These are phyloP conservation scores for Penaeus indicus DNA, from an alignment of 1,140 invertebrate genomes.

Conservation along the genomic window DNA sequence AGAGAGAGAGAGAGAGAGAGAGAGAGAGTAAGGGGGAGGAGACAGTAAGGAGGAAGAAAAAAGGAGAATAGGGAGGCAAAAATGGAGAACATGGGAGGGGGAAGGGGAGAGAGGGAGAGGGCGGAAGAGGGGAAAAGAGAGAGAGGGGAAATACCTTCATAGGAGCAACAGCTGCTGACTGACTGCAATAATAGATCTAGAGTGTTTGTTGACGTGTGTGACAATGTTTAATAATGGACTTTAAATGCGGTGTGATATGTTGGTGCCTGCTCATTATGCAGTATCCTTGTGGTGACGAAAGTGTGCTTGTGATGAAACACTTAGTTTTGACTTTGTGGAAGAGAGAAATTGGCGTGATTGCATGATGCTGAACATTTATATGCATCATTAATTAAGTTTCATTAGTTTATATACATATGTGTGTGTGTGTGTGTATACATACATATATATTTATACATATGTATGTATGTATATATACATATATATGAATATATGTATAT, in stretches of 20 bases:
- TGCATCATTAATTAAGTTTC: neutral
- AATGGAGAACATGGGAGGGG: neutral
- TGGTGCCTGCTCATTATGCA: too few relatives aligned
- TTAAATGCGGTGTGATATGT: too few relatives aligned
- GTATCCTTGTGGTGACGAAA: too few relatives aligned
- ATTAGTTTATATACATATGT: conserved; percentile 18
- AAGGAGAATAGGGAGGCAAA: neutral
- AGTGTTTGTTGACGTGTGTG: too few relatives aligned
- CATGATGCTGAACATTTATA: neutral
- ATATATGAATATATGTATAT: neutral
- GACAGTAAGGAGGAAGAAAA: neutral
- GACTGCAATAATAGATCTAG: too few relatives aligned
- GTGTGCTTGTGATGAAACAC: too few relatives aligned
- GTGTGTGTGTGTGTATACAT: neutral
- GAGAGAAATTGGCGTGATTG: too few relatives aligned
- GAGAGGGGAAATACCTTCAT: neutral
- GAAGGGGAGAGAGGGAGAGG: neutral
- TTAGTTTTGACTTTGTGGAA: too few relatives aligned
- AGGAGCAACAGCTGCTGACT: too few relatives aligned
- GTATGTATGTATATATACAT: neutral
- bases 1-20: conserved; percentile 27
- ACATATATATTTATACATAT: neutral
- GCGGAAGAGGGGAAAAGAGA: neutral
- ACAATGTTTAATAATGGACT: too few relatives aligned
- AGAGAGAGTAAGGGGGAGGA: neutral